Conservation (phyloP, 2,797 vertebrate species). For the Anabacerthia variegaticeps region DNA sequence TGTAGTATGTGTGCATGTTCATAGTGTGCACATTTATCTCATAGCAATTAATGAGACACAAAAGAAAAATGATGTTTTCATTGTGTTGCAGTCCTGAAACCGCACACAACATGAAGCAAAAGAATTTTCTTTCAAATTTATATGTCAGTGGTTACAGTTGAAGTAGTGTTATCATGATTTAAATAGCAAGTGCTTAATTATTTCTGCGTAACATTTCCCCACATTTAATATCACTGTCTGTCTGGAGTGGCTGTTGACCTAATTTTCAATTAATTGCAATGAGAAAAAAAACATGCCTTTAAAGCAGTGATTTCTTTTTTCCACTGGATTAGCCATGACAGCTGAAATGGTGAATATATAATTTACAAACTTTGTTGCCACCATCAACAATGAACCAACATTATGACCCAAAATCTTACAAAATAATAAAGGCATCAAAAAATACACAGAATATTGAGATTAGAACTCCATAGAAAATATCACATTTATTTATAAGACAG, state of each 20-base stretch:
- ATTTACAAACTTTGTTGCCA: not conserved
- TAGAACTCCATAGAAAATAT: not conserved
- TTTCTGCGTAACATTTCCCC: slow-evolving; percentile 14
- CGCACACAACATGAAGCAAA: not conserved
- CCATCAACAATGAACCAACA: not conserved
- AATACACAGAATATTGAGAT: not conserved
- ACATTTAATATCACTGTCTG: slow-evolving; percentile 45
- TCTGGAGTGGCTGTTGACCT: slow-evolving; percentile 66
- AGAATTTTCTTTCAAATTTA: slow-evolving; percentile 34
- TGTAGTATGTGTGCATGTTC: slow-evolving; percentile 54
- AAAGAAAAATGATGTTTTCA: slow-evolving; percentile 46
- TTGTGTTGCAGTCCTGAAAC: slow-evolving; percentile 37
- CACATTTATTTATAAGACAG: not conserved
- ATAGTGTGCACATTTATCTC: slow-evolving; percentile 63
- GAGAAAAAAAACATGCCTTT: slow-evolving; percentile 46
- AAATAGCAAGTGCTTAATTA: slow-evolving; percentile 55
- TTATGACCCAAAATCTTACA: not conserved
- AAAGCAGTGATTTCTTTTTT: slow-evolving; percentile 17
- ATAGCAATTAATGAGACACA: slow-evolving; percentile 27
- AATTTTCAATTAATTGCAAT: slow-evolving; percentile 69
- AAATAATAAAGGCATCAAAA: not conserved
- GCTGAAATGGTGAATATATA: slow-evolving; percentile 5
- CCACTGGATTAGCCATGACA: not conserved
- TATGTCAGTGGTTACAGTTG: slow-evolving; percentile 17
- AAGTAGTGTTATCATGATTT: slow-evolving; percentile 25